phyloP scores from a whole-genome alignment of 2,113 vertebrate species.

The Felis chaus region DNA sequence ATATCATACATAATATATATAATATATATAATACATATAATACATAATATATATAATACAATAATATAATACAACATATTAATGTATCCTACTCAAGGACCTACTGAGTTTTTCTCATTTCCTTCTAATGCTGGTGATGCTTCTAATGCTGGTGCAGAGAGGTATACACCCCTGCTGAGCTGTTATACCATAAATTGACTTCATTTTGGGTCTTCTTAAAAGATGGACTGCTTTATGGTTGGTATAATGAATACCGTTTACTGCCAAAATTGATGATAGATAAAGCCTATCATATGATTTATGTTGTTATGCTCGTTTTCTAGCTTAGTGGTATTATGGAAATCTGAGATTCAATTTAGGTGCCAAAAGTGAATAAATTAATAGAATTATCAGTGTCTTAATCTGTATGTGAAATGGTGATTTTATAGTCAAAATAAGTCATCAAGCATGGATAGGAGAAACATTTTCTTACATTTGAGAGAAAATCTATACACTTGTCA shows the following conservation, averaged over 20 bases:
- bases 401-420: neutral
- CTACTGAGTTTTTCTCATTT: neutral
- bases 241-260: neutral
- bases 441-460: neutral
- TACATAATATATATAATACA: no score
- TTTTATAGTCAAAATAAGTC: neutral
- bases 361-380: slow-evolving; percentile 21
- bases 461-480: neutral
- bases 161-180: neutral
- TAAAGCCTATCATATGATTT: neutral
- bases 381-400: neutral
- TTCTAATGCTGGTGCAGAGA: slow-evolving; percentile 4
- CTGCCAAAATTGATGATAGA: neutral
- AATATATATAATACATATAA: no score
- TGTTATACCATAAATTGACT: neutral
- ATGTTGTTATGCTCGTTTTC: neutral
- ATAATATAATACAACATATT: neutral
- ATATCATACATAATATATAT: no score
- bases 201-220: neutral
- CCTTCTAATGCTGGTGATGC: neutral
- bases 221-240: neutral
- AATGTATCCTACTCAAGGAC: neutral
- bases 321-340: neutral
- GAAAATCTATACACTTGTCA: neutral
- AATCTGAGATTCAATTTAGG: neutral